Base-by-base conservation (phyloP, 1,140 invertebrate genomes). In the Plutomurus gul region DNA sequence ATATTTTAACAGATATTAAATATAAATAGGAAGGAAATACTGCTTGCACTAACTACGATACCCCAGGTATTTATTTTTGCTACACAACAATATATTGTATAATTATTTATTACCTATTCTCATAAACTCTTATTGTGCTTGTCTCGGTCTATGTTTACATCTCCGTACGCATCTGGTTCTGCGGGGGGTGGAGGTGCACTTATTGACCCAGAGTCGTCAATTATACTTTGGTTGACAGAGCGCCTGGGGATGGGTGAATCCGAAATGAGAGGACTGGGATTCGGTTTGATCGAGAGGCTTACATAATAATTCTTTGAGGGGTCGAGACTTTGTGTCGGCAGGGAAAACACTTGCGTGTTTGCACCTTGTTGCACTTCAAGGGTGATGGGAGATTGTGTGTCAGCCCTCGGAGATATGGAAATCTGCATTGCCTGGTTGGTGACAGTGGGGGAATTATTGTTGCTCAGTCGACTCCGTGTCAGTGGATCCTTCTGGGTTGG, bases 271-370 rank as follows among this genome's bases (percentile, higher is more conserved):
- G 79, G 73, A 40, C 60, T 81, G 8, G 75, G 75, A 6, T 77
- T 73, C 5, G 84, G 84, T 85, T 93, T 93, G 16, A 95, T 93
- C 13, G 93, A 95, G 84, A 96, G 95, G 20, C 94, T 95, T 65
- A 96, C 94, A 85, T 93, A 95, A 86, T 95, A 96, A 84, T 93
- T 90, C 87, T 95, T 96, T 84, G 93, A 94, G 84, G 92, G 92
- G 85, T 95, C 93, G 84, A 95, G 86, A 86, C 90, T 92, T 84
- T 96, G 93, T 78, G 70, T 72, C 37, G 94, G 94, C 85, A 95
- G 88, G 84, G 93, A 92, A 84, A 95, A 94, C 78, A 95, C 87
- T 86, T 95, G 93, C 84, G 93, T 93, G 84, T 93, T 93, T 46
- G 91, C 90, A 18, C 93, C 78, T 51, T 81, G 78, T 39, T 79